Conservation (phyloP, 2,888 invertebrate species). For the Leucophenga maculata region DNA sequence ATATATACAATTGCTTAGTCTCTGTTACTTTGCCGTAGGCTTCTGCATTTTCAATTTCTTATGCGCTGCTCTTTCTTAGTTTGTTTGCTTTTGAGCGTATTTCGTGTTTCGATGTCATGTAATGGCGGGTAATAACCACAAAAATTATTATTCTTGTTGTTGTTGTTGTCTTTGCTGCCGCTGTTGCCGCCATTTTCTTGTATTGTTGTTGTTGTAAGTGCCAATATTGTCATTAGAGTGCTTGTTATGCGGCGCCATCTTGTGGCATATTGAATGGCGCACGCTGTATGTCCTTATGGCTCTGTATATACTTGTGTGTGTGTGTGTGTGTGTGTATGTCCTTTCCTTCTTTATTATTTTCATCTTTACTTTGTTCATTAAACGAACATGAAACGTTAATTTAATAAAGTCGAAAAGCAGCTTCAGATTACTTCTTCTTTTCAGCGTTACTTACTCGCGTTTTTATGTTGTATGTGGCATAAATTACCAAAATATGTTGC, state of each 20-base stretch:
- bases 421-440: constrained; percentile 26
- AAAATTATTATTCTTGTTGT: constrained; percentile 61
- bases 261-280: constrained; percentile 52
- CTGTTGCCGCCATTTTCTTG: constrained; percentile 23
- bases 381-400: constrained; percentile 66
- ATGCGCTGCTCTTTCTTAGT: background rate
- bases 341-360: constrained; percentile 62
- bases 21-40: too few species aligned
- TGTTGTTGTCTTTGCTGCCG: constrained; percentile 36
- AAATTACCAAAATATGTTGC: background rate
- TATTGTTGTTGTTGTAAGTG: constrained; percentile 62
- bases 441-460: background rate
- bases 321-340: constrained; percentile 40
- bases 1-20: background rate
- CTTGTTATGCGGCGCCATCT: constrained; percentile 65
- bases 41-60: background rate
- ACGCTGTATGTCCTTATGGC: background rate
- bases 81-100: constrained; percentile 6
- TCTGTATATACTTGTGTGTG: constrained; percentile 39
- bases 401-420: constrained; percentile 60
- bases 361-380: constrained; percentile 63
- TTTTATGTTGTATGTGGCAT: background rate
- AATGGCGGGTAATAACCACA: constrained; percentile 65
- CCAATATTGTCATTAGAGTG: constrained; percentile 66
- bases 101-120: constrained; percentile 47